Percentiles rank a stretch among this genome's conserved stretches.
Conservation (phyloP, 2,797 vertebrate species). For the Phalloptychus januarius region DNA sequence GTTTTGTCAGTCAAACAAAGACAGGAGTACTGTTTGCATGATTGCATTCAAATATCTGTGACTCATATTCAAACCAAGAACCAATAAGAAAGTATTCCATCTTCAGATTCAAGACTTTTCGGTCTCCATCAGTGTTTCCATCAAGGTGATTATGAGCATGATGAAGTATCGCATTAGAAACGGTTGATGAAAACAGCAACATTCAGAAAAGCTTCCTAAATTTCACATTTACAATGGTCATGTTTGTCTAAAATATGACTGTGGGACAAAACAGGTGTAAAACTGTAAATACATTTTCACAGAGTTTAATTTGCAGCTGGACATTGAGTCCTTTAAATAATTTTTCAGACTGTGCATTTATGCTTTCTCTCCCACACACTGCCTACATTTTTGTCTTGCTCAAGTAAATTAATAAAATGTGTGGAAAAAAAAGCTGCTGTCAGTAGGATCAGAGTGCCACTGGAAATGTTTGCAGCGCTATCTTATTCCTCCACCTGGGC, state of each 20-base stretch:
- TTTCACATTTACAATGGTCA: not conserved
- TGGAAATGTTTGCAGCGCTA: conserved; percentile 73
- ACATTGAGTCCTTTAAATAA: not conserved
- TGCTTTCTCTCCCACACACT: conserved; percentile 10
- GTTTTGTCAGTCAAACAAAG: conserved; percentile 5
- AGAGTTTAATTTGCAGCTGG: not conserved
- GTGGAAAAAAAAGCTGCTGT: conserved; percentile 17
- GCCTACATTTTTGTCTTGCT: conserved; percentile 10
- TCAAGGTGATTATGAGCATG: too few species aligned
- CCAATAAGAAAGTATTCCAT: not conserved
- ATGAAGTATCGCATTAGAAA: too few species aligned
- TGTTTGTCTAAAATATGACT: not conserved
- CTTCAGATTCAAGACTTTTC: not conserved
- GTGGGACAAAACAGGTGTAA: not conserved
- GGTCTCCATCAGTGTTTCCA: not conserved
- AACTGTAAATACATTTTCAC: not conserved
- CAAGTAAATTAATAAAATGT: conserved; percentile 31
- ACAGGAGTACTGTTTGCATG: not conserved
- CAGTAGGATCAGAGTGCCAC: conserved; percentile 57
- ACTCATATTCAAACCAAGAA: conserved; percentile 18
- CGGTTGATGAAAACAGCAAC: too few species aligned
- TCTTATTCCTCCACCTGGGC: conserved; percentile 79
- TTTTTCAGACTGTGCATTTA: not conserved
- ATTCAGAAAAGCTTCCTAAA: too few species aligned
- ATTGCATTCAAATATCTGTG: conserved; percentile 1